Percentiles rank a stretch among this genome's conserved stretches.
These are phyloP conservation scores for Cassiopea xamachana DNA, from an alignment of 30 jellyfish, hydroid and myxozoan genomes.

Conservation along the genomic window DNA sequence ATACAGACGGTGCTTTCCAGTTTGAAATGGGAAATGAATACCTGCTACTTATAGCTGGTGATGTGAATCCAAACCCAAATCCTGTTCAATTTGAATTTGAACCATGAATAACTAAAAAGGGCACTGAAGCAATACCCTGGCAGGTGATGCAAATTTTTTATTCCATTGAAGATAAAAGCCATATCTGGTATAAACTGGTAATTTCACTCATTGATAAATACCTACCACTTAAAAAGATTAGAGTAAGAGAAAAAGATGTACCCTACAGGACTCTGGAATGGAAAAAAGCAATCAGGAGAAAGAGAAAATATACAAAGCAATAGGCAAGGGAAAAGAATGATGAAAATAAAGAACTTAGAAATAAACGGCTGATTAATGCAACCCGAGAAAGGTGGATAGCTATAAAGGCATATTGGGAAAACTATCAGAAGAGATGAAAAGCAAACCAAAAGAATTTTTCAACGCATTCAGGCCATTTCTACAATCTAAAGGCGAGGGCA, in stretches of 20 bases:
- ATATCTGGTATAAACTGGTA: conserved; percentile 34
- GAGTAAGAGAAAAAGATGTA: conserved; percentile 51
- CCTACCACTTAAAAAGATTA: conserved; percentile 44
- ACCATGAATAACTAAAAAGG: too few species aligned
- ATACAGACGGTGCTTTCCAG: too few species aligned
- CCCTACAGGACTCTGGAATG: conserved; percentile 49
- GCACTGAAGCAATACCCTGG: too few species aligned
- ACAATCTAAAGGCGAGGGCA: conserved; percentile 22
- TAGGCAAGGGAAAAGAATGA: conserved; percentile 19
- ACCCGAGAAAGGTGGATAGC: conserved; percentile 59
- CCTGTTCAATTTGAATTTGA: too few species aligned
- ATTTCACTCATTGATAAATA: conserved; percentile 38
- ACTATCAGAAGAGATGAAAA: conserved; percentile 57
- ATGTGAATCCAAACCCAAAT: too few species aligned
- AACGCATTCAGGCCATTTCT: conserved; percentile 56
- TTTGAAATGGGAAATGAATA: too few species aligned
- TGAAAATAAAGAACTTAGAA: conserved; percentile 26
- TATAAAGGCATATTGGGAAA: conserved; percentile 58
- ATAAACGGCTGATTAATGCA: conserved; percentile 32
- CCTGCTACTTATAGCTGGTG: too few species aligned
- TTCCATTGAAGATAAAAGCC: not conserved
- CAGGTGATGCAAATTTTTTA: too few species aligned
- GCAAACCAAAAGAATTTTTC: conserved; percentile 60
- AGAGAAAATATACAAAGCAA: conserved; percentile 46
- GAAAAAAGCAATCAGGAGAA: conserved; percentile 48